A percentile compares a stretch with the other conserved stretches of the same genome.
Conservation (phyloP, 1,140 invertebrate genomes). For the Teleogryllus occipitalis region DNA sequence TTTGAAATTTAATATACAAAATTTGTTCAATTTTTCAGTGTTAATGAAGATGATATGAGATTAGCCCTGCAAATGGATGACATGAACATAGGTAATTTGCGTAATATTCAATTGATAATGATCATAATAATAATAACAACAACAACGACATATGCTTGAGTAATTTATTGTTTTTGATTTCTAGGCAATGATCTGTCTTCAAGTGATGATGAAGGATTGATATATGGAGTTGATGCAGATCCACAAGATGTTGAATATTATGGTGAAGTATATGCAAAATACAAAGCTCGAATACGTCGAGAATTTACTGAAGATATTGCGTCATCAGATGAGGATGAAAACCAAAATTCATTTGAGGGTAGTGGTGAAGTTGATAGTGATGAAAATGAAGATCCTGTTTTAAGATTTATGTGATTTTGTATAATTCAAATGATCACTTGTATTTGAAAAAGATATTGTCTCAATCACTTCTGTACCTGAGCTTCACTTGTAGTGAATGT, state of each 20-base stretch:
- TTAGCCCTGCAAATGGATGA: constrained; percentile 18
- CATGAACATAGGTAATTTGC: constrained; percentile 7
- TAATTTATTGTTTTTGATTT: background rate
- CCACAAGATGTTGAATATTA: constrained; percentile 9
- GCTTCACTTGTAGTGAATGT: too few species aligned
- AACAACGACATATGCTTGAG: background rate
- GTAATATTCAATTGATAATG: background rate
- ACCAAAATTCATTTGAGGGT: too few species aligned
- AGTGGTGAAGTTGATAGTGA: background rate
- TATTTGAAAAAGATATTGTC: too few species aligned
- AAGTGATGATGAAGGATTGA: constrained; percentile 8
- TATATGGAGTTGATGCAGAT: constrained; percentile 6
- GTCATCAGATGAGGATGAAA: background rate
- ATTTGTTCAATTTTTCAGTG: constrained; percentile 22
- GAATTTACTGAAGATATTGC: background rate
- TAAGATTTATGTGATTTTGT: background rate
- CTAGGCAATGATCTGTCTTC: background rate
- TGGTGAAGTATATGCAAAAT: constrained; percentile 11
- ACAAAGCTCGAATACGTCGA: background rate
- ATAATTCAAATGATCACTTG: too few species aligned
- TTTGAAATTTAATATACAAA: background rate
- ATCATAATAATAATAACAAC: background rate
- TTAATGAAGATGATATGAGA: constrained; percentile 25
- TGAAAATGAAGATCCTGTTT: constrained; percentile 14
- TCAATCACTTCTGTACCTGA: too few species aligned